Conservation (phyloP, 2,888 invertebrate genomes). For the Rhagium mordax region DNA sequence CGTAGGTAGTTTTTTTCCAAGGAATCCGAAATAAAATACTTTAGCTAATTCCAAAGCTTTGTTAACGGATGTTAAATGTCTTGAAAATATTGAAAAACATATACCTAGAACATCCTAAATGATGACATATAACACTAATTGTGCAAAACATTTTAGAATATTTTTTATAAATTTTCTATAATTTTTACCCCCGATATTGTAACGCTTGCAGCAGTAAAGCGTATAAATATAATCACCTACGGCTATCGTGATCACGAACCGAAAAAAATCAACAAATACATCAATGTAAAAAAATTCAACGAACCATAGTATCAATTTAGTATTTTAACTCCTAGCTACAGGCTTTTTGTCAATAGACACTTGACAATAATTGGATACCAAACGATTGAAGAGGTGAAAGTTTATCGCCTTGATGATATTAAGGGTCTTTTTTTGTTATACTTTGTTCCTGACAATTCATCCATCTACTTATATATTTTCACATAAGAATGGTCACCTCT, state of each 20-base stretch:
- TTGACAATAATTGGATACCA: not conserved
- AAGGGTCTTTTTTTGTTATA: not conserved
- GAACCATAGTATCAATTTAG: conserved; percentile 20
- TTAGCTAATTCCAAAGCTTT: no score
- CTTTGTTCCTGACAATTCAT: not conserved
- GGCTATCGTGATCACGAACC: not conserved
- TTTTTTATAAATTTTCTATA: no score
- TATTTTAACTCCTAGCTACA: not conserved
- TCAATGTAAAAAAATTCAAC: conserved; percentile 15
- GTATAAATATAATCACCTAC: not conserved
- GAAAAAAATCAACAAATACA: not conserved
- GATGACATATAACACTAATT: no score
- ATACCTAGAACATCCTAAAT: no score
- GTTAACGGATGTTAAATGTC: no score
- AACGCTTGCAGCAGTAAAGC: no score
- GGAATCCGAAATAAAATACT: no score
- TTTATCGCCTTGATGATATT: not conserved
- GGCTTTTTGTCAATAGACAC: not conserved
- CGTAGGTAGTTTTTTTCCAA: no score
- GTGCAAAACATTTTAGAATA: no score
- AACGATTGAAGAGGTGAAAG: no score
- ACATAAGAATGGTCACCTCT: not conserved
- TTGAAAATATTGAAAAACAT: no score
- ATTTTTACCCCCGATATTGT: no score
- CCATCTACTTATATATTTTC: not conserved